These are phyloP conservation scores for Nannospalax galili DNA, from an alignment of 2,113 vertebrate genomes.

Conservation along the genomic window DNA sequence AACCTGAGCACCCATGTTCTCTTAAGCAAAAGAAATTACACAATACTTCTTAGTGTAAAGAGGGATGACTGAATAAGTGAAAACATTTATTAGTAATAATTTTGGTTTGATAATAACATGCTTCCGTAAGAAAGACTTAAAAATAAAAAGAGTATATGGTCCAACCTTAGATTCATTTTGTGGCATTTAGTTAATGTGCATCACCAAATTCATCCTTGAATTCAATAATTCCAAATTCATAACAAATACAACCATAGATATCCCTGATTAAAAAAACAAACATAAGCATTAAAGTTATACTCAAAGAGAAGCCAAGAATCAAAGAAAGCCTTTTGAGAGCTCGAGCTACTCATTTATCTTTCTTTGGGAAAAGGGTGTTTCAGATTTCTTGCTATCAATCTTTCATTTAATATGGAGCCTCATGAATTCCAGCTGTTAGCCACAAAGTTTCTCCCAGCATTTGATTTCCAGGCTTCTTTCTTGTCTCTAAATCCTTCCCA, in stretches of 20 bases:
- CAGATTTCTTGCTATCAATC: conserved; percentile 61
- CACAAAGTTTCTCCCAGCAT: conserved; percentile 57
- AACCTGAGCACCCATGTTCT: background rate
- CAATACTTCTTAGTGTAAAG: background rate
- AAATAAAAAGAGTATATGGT: background rate
- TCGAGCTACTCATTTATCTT: conserved; percentile 63
- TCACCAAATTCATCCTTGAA: conserved; percentile 25
- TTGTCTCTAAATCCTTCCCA: conserved; percentile 73
- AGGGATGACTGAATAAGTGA: background rate
- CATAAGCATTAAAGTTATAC: conserved; percentile 1
- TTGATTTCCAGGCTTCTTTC: conserved; percentile 44
- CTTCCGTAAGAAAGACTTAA: conserved; percentile 7
- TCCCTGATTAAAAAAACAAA: conserved; percentile 64
- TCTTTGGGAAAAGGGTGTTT: conserved; percentile 65
- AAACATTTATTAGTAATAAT: conserved; percentile 23
- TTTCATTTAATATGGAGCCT: conserved; percentile 65
- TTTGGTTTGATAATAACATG: conserved; percentile 23
- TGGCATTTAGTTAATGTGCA: conserved; percentile 10
- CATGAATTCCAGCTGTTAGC: conserved; percentile 78
- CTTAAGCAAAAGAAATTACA: background rate
- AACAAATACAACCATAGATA: background rate
- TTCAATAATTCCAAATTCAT: conserved; percentile 37
- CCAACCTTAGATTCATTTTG: conserved; percentile 15
- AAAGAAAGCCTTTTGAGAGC: background rate
- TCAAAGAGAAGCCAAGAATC: conserved; percentile 55